Percentiles rank a stretch among this genome's conserved stretches.
These are phyloP conservation scores for Zygothrica quintamaculata DNA, from an alignment of 2,888 invertebrate genomes.

Conservation along the genomic window DNA sequence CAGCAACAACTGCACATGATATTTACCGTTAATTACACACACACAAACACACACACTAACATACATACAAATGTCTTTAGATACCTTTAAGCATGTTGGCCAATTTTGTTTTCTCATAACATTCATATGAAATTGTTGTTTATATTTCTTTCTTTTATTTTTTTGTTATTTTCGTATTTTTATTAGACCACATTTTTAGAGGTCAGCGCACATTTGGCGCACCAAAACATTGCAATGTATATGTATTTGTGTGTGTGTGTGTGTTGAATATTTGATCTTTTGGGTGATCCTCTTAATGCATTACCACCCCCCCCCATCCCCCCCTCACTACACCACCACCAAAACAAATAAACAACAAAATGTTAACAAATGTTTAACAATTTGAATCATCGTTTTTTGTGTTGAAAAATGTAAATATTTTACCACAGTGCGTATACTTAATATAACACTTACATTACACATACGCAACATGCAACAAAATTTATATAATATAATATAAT, in stretches of 20 bases:
- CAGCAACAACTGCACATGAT: conserved; percentile 58
- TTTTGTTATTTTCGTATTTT: conserved; percentile 46
- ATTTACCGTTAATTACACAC: conserved; percentile 75
- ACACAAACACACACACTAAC: conserved; percentile 25
- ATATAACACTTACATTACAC: conserved; percentile 44
- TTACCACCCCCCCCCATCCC: too few relatives aligned
- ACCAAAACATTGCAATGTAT: conserved; percentile 64
- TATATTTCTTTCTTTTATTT: conserved; percentile 15
- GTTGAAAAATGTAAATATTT: background rate
- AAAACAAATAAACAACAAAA: too few relatives aligned
- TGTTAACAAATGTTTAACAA: conserved; percentile 15
- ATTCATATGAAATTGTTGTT: conserved; percentile 52
- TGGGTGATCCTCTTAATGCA: too few relatives aligned
- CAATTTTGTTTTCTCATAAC: conserved; percentile 73
- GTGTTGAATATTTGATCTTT: too few relatives aligned
- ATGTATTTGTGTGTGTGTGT: conserved; percentile 7
- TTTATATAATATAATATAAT: too few relatives aligned
- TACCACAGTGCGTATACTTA: conserved; percentile 50
- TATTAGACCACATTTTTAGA: conserved; percentile 78
- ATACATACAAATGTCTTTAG: background rate
- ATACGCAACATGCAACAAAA: too few relatives aligned
- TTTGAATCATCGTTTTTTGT: conserved; percentile 1
- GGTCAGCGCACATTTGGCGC: conserved; percentile 77
- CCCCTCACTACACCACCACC: too few relatives aligned
- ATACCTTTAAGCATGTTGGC: conserved; percentile 47